Conservation (phyloP, 2,888 invertebrate genomes). For the Lysandra coridon region DNA sequence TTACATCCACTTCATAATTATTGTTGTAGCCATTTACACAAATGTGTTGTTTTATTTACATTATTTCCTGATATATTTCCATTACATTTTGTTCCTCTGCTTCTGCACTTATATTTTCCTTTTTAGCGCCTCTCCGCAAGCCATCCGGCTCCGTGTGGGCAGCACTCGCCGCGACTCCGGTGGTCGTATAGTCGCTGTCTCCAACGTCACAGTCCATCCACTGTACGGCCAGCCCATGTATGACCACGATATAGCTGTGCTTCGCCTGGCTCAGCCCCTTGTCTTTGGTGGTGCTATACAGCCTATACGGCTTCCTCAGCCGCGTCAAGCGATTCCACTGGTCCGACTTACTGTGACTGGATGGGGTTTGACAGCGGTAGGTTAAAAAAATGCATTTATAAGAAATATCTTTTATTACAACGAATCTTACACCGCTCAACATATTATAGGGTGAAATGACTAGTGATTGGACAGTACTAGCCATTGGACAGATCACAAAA, state of each 20-base stretch:
- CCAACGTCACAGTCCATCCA: conserved; percentile 64
- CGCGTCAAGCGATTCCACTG: conserved; percentile 61
- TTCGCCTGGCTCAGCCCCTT: conserved; percentile 61
- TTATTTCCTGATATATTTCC: neutral
- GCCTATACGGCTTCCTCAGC: conserved; percentile 60
- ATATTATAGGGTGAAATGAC: too few species aligned
- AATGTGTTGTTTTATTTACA: too few species aligned
- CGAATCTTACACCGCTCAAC: too few species aligned
- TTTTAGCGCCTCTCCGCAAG: conserved; percentile 38
- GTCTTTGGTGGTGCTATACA: conserved; percentile 56
- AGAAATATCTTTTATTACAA: too few species aligned
- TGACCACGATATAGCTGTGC: conserved; percentile 71
- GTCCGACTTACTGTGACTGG: conserved; percentile 71
- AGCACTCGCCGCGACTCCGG: conserved; percentile 72
- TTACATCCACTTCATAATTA: too few species aligned
- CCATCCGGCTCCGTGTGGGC: conserved; percentile 67
- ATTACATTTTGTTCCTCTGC: neutral
- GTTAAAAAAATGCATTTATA: conserved; percentile 40
- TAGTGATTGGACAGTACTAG: too few species aligned
- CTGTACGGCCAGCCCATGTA: conserved; percentile 65
- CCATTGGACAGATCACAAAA: too few species aligned
- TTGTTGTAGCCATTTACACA: too few species aligned
- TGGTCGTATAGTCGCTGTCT: conserved; percentile 64
- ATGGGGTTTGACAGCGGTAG: conserved; percentile 74
- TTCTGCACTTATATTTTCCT: neutral